phyloP scores from a whole-genome alignment of 2,113 vertebrate genomes.

The Hemicordylus capensis region DNA sequence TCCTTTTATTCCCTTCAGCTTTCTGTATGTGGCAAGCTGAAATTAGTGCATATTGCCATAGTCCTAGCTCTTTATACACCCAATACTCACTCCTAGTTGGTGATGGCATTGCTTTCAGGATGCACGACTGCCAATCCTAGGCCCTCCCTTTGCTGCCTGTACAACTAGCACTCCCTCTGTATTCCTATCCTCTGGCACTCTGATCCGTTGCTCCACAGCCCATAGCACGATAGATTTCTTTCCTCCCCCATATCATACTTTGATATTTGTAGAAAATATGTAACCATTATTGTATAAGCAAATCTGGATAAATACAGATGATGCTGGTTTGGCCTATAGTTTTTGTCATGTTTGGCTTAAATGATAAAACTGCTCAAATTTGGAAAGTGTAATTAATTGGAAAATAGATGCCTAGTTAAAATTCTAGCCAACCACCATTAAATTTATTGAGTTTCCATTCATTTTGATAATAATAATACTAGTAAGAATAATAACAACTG shows the following conservation, averaged over 20 bases:
- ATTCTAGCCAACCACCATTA: neutral
- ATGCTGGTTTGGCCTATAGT: neutral
- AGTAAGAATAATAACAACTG: too few species aligned
- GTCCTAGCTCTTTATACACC: neutral
- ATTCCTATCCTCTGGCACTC: neutral
- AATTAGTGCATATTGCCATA: neutral
- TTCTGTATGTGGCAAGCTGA: neutral
- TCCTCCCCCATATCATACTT: too few species aligned
- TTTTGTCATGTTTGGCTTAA: neutral
- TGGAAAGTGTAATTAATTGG: neutral
- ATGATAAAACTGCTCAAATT: neutral
- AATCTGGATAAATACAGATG: neutral
- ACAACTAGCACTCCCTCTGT: constrained; percentile 8
- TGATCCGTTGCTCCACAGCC: constrained; percentile 23
- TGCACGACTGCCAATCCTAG: neutral
- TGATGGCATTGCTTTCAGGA: neutral
- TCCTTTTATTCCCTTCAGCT: neutral
- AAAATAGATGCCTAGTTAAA: neutral
- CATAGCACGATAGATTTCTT: neutral
- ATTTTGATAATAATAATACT: neutral
- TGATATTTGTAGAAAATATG: neutral
- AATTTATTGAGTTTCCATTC: rapidly evolving
- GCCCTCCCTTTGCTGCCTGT: neutral
- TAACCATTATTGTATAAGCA: neutral
- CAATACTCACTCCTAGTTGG: neutral